Conservation (phyloP, 2,797 vertebrate genomes). For the Lithobates sylvaticus region DNA sequence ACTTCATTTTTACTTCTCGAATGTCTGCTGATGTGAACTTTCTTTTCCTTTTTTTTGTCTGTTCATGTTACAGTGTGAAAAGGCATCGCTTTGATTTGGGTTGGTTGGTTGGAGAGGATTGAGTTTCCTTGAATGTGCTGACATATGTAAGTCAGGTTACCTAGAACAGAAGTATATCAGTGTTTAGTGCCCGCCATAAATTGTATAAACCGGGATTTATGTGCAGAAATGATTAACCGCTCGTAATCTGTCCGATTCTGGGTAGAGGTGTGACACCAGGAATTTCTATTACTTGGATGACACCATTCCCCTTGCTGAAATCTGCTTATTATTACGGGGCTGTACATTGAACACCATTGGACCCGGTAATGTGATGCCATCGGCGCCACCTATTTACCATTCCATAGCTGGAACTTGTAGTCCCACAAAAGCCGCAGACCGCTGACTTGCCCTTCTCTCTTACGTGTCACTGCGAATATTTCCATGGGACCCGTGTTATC, state of each 20-base stretch:
- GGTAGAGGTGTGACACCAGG: no score
- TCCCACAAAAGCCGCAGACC: not conserved
- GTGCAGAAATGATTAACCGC: not conserved
- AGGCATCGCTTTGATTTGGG: not conserved
- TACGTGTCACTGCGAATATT: not conserved
- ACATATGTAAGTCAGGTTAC: not conserved
- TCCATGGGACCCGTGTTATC: not conserved
- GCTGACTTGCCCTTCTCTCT: not conserved
- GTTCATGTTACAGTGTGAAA: no score
- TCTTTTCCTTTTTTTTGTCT: no score
- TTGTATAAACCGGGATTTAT: not conserved
- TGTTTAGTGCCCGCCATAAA: not conserved
- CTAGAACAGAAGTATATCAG: not conserved
- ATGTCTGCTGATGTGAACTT: no score
- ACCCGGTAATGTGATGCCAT: not conserved
- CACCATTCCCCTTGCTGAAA: no score
- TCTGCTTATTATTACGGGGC: no score
- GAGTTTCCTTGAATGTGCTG: not conserved
- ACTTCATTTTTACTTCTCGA: no score
- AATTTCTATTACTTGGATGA: no score
- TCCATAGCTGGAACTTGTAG: not conserved
- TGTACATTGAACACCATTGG: not conserved
- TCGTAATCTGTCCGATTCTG: not conserved
- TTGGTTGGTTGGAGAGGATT: not conserved
- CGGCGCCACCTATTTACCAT: no score